These are phyloP conservation scores for Cinclus cinclus DNA, from an alignment of 2,113 vertebrate genomes.

Conservation along the genomic window DNA sequence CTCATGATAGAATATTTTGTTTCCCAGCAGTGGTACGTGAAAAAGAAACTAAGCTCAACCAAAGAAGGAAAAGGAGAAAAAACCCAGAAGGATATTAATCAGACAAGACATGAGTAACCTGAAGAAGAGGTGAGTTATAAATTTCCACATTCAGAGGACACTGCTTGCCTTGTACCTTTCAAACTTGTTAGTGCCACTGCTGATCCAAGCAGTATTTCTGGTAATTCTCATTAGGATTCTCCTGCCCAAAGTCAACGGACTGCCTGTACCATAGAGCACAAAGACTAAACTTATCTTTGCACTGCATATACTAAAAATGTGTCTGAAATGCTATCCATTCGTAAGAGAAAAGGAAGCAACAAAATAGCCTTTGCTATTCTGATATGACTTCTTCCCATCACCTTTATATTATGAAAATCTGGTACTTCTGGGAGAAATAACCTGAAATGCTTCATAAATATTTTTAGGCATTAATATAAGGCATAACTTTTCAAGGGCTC, in stretches of 20 bases:
- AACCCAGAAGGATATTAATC: not conserved
- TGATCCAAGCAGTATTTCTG: conserved; percentile 61
- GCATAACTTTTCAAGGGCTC: not conserved
- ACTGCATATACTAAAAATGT: not conserved
- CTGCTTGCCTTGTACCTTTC: conserved; percentile 60
- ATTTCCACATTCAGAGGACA: conserved; percentile 58
- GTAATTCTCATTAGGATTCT: conserved; percentile 49
- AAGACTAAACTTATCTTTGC: not conserved
- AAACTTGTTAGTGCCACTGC: conserved; percentile 41
- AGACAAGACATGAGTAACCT: not conserved
- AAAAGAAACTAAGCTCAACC: not conserved
- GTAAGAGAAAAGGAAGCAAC: not conserved
- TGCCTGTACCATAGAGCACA: not conserved
- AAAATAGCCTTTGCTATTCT: not conserved
- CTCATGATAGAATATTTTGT: conserved; percentile 65
- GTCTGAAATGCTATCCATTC: not conserved
- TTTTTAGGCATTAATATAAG: not conserved
- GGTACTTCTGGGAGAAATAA: not conserved
- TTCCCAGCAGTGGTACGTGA: conserved; percentile 4
- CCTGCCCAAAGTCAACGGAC: conserved; percentile 29
- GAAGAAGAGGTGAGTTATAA: not conserved
- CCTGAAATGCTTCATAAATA: not conserved
- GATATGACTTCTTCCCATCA: not conserved
- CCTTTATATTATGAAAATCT: not conserved
- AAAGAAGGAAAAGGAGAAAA: not conserved